A percentile compares a stretch with the other conserved stretches of the same genome.
These are phyloP conservation scores for Plectropomus leopardus DNA, from an alignment of 2,113 vertebrate genomes.

Conservation along the genomic window DNA sequence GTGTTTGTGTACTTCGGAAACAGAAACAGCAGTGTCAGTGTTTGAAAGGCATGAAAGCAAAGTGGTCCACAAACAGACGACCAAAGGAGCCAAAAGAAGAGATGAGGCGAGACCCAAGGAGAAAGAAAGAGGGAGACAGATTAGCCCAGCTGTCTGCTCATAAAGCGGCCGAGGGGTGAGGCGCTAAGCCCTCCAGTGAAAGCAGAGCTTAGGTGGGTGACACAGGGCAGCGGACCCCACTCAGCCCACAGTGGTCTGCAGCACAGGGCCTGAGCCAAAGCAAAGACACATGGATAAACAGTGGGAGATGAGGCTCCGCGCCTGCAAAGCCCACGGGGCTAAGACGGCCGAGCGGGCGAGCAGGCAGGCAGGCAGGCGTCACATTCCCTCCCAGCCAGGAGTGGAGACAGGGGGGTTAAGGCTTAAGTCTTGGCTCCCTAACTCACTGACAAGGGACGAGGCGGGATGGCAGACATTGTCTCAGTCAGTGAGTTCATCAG, in stretches of 20 bases:
- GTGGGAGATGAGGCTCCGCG: constrained; percentile 68
- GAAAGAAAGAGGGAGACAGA: constrained; percentile 65
- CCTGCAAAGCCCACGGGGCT: constrained; percentile 70
- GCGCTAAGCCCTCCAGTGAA: constrained; percentile 86
- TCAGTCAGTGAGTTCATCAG: constrained; percentile 69
- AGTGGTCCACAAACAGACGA: constrained; percentile 27
- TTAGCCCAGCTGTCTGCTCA: constrained; percentile 83
- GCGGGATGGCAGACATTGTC: constrained; percentile 61
- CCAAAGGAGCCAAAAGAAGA: constrained; percentile 49
- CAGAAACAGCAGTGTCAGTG: constrained; percentile 27
- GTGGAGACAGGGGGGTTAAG: constrained; percentile 75
- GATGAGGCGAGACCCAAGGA: constrained; percentile 55
- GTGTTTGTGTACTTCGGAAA: constrained; percentile 2
- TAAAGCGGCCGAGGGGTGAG: constrained; percentile 81
- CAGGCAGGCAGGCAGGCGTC: constrained; percentile 57
- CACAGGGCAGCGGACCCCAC: constrained; percentile 80
- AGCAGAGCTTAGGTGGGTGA: constrained; percentile 85
- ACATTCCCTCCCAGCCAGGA: constrained; percentile 66
- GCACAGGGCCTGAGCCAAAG: constrained; percentile 76
- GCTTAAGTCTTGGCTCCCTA: constrained; percentile 72
- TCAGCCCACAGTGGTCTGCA: constrained; percentile 69
- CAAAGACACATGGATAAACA: constrained; percentile 85
- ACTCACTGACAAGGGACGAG: constrained; percentile 46
- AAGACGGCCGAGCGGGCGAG: constrained; percentile 65
- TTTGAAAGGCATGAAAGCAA: constrained; percentile 23